phyloP scores from a whole-genome alignment of 2,113 vertebrate genomes.

The Tyrannus savana region DNA sequence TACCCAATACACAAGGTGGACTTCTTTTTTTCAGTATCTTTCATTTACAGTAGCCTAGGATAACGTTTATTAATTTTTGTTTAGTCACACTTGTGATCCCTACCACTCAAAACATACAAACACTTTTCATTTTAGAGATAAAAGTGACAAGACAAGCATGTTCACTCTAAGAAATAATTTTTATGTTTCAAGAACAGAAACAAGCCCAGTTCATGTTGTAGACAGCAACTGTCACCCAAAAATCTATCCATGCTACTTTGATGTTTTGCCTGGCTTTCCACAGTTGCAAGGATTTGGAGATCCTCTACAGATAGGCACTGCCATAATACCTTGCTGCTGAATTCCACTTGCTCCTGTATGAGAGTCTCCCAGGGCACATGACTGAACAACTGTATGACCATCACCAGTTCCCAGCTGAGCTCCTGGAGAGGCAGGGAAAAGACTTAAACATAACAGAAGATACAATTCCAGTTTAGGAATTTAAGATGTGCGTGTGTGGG shows the following conservation, averaged over 20 bases:
- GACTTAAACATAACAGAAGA: neutral
- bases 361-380: conserved; percentile 45
- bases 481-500: neutral
- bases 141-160: neutral
- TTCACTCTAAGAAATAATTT: neutral
- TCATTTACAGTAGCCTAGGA: neutral
- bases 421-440: conserved; percentile 7
- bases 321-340: conserved; percentile 59
- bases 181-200: conserved; percentile 4
- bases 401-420: conserved; percentile 61
- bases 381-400: conserved; percentile 53
- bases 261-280: conserved; percentile 3
- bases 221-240: neutral
- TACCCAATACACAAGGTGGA: neutral
- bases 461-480: neutral
- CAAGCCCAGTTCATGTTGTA: neutral
- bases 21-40: neutral
- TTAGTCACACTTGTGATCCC: neutral
- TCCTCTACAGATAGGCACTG: conserved; percentile 21
- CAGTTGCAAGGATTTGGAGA: conserved; percentile 19
- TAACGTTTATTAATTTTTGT: neutral
- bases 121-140: neutral
- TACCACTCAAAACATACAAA: neutral
- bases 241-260: neutral
- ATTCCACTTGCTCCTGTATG: conserved; percentile 60